These are phyloP conservation scores for Agonopterix subpropinquella DNA, from an alignment of 2,888 invertebrate species.

Conservation along the genomic window DNA sequence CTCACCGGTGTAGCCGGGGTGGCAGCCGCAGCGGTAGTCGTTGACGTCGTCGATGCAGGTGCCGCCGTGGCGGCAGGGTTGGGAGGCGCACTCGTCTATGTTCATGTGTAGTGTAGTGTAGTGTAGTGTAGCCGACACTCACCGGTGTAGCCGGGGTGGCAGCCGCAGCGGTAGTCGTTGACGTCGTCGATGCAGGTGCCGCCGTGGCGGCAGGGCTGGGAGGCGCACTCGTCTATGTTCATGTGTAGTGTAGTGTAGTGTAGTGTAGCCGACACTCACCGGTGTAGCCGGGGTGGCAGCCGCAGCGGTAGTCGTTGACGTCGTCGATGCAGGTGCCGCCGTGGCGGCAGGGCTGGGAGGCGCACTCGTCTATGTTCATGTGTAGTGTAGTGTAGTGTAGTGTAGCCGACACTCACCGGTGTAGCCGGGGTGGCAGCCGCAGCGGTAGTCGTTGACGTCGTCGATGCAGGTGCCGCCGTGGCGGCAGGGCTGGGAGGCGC, in stretches of 20 bases:
- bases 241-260: too few relatives aligned
- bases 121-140: not conserved
- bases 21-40: slow-evolving; percentile 85
- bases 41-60: slow-evolving; percentile 87
- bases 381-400: too few relatives aligned
- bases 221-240: slow-evolving; percentile 91
- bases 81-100: slow-evolving; percentile 88
- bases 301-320: slow-evolving; percentile 87
- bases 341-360: slow-evolving; percentile 84
- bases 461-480: slow-evolving; percentile 89
- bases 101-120: too few relatives aligned
- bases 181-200: slow-evolving; percentile 87
- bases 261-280: slow-evolving; percentile 47
- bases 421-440: slow-evolving; percentile 84
- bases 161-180: slow-evolving; percentile 86
- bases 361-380: slow-evolving; percentile 93
- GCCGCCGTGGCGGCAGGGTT: slow-evolving; percentile 87
- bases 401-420: slow-evolving; percentile 56
- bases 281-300: slow-evolving; percentile 82
- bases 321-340: slow-evolving; percentile 87
- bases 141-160: slow-evolving; percentile 83
- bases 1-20: slow-evolving; percentile 80
- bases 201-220: slow-evolving; percentile 86
- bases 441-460: slow-evolving; percentile 86
- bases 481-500: slow-evolving; percentile 83